Evolutionary conservation across 2,113 vertebrate genomes (phyloP).

Genomic region (Vimba vimba): DNA sequence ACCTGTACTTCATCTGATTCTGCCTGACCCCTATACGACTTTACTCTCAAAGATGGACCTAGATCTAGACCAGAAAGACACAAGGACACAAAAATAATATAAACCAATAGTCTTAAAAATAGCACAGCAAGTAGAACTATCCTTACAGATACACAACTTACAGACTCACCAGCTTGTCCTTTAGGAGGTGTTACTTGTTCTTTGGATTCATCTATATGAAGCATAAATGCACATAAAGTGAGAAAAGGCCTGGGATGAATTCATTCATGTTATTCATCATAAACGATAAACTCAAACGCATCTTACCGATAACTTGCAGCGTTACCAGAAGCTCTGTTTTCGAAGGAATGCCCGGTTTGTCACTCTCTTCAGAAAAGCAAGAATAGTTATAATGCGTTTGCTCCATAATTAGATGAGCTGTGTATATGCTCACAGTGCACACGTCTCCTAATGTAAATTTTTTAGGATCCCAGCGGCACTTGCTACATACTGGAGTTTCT

Average conservation of each 20-base stretch:
- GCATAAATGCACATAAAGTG: not conserved
- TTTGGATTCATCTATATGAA: slow-evolving; percentile 4
- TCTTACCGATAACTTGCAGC: slow-evolving; percentile 65
- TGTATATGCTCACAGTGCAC: slow-evolving; percentile 61
- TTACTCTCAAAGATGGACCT: slow-evolving; percentile 48
- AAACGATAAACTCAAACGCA: not conserved
- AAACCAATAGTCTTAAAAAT: slow-evolving; percentile 1
- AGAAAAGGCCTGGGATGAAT: not conserved
- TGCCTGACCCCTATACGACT: not conserved
- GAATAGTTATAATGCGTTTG: slow-evolving; percentile 64
- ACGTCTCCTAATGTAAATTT: not conserved
- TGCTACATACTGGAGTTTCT: not conserved
- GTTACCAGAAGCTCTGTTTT: slow-evolving; percentile 58
- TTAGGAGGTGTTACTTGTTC: slow-evolving; percentile 1
- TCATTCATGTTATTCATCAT: not conserved
- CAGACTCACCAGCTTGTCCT: slow-evolving; percentile 27
- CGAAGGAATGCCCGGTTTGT: slow-evolving; percentile 48
- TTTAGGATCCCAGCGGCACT: not conserved
- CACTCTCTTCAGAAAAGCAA: slow-evolving; percentile 65
- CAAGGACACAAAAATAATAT: not conserved
- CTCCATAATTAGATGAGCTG: slow-evolving; percentile 57
- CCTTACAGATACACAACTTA: not conserved
- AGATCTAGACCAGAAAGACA: slow-evolving; percentile 41
- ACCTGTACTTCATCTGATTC: slow-evolving; percentile 12
- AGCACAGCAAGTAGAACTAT: not conserved